These are phyloP conservation scores for Trisateles emortualis DNA, from an alignment of 2,888 invertebrate genomes.

Conservation along the genomic window DNA sequence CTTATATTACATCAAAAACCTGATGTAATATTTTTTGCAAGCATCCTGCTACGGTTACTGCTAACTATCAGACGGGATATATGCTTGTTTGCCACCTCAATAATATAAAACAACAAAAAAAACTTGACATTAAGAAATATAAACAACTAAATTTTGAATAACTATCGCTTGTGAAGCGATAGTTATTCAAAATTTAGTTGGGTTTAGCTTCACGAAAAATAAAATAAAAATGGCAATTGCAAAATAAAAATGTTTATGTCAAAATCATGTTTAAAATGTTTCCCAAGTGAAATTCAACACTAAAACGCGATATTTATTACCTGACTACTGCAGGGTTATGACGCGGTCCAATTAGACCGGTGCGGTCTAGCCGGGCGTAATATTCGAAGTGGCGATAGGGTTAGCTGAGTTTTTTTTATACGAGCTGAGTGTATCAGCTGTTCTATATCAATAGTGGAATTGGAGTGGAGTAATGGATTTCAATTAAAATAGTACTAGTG, in stretches of 20 bases:
- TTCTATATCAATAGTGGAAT: conserved; percentile 1
- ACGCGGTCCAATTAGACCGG: conserved; percentile 35
- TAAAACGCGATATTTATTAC: conserved; percentile 33
- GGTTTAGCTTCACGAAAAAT: too few species aligned
- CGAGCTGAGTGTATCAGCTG: conserved; percentile 3
- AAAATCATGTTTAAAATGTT: not conserved
- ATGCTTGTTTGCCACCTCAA: too few species aligned
- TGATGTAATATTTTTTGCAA: too few species aligned
- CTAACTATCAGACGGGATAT: too few species aligned
- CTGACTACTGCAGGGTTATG: conserved; percentile 18
- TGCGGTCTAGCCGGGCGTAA: conserved; percentile 23
- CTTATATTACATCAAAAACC: too few species aligned
- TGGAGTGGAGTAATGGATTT: conserved; percentile 1
- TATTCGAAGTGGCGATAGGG: conserved; percentile 19
- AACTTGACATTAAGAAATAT: too few species aligned
- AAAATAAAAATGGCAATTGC: not conserved
- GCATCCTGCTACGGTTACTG: too few species aligned
- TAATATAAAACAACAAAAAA: too few species aligned
- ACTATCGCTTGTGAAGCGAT: too few species aligned
- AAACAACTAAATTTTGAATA: too few species aligned
- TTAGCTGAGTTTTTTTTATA: conserved; percentile 16
- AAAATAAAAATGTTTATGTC: not conserved
- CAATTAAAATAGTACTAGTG: not conserved
- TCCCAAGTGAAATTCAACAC: not conserved
- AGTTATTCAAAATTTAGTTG: too few species aligned